Evolutionary conservation across 2,797 vertebrate species (phyloP).

Genomic region (Chrosomus eos): DNA sequence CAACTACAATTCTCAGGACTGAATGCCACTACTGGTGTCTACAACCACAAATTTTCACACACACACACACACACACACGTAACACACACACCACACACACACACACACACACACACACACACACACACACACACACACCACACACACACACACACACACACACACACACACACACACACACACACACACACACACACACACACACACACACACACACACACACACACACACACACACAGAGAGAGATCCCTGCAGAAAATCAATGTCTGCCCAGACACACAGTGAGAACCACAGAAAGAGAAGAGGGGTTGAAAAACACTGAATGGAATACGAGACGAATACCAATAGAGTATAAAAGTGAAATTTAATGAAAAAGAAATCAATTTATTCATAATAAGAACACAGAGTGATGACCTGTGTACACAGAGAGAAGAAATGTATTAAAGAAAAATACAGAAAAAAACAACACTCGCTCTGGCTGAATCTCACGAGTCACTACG

Average conservation of each 20-base stretch:
- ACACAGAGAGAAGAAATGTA: background rate
- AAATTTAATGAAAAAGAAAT: conserved; percentile 30
- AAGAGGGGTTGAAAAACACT: background rate
- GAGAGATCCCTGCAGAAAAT: conserved; percentile 29
- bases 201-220: background rate
- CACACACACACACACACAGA: background rate
- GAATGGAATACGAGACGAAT: conserved; percentile 17
- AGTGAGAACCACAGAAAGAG: background rate
- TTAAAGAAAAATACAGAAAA: background rate
- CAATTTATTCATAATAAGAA: background rate
- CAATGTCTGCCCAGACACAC: conserved; percentile 27
- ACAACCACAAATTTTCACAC: background rate
- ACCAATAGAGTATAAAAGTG: conserved; percentile 8
- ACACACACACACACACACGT: background rate
- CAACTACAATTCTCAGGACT: background rate
- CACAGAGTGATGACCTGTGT: background rate
- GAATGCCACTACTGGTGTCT: background rate
- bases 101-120: background rate
- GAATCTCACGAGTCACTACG: background rate
- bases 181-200: background rate
- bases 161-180: background rate
- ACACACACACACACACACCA: background rate
- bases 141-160: background rate
- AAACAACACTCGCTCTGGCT: background rate
- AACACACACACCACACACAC: too few relatives aligned